Evolutionary conservation across 2,797 vertebrate genomes (phyloP).

Genomic region (Melanotaenia nigrans): DNA sequence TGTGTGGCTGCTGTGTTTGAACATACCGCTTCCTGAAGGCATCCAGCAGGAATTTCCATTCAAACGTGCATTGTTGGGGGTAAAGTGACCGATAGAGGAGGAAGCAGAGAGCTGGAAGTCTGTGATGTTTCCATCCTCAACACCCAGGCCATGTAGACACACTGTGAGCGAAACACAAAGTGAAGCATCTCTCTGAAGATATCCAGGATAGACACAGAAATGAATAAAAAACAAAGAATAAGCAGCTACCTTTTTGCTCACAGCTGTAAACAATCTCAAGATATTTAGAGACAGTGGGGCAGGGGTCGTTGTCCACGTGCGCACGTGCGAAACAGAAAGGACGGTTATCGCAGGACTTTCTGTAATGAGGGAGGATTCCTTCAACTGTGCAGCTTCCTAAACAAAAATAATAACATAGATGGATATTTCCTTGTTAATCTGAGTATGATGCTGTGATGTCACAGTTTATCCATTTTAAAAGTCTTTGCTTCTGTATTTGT

Average conservation of each 20-base stretch:
- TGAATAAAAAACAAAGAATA: not conserved
- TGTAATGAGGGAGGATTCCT: slow-evolving; percentile 62
- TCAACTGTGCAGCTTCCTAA: slow-evolving; percentile 76
- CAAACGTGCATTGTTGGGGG: slow-evolving; percentile 71
- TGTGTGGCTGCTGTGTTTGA: not conserved
- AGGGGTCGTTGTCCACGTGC: slow-evolving; percentile 71
- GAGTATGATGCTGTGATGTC: not conserved
- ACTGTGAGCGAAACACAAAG: slow-evolving; percentile 62
- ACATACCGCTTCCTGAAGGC: slow-evolving; percentile 74
- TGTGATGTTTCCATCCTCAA: slow-evolving; percentile 78
- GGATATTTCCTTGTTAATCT: not conserved
- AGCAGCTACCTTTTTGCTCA: slow-evolving; percentile 79
- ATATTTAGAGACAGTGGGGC: slow-evolving; percentile 79
- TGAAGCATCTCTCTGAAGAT: not conserved
- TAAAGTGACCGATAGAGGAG: slow-evolving; percentile 61
- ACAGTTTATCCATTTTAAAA: not conserved
- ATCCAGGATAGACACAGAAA: not conserved
- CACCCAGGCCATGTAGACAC: slow-evolving; percentile 82
- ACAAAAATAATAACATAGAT: not conserved
- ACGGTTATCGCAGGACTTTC: slow-evolving; percentile 80
- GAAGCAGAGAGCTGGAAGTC: slow-evolving; percentile 79
- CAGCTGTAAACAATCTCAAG: slow-evolving; percentile 82
- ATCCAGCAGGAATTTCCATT: slow-evolving; percentile 83
- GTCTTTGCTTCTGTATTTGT: not conserved
- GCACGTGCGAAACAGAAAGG: slow-evolving; percentile 74